These are phyloP conservation scores for Melanotaenia pygmaea DNA, from an alignment of 2,797 vertebrate species.

Conservation along the genomic window DNA sequence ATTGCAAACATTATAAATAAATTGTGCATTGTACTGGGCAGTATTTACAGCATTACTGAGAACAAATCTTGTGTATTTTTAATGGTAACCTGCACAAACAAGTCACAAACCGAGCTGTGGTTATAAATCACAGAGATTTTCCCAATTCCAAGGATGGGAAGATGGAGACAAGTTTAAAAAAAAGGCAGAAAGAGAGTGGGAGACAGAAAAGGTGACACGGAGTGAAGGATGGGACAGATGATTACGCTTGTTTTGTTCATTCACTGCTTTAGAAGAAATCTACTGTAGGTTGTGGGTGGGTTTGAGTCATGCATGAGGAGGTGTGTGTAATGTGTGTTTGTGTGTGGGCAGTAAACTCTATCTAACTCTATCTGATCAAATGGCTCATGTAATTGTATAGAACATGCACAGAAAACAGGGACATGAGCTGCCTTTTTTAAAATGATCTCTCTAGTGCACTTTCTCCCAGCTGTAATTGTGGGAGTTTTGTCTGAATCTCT, in stretches of 20 bases:
- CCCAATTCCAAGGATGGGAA: not conserved
- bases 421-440: slow-evolving; percentile 8
- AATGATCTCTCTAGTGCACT: slow-evolving; percentile 2
- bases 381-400: slow-evolving; percentile 17
- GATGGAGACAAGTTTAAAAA: not conserved
- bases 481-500: not conserved
- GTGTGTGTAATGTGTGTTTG: slow-evolving; percentile 34
- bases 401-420: slow-evolving; percentile 20
- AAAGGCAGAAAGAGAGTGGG: slow-evolving; percentile 29
- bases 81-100: no score
- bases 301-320: slow-evolving; percentile 66
- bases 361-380: slow-evolving; percentile 44
- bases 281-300: slow-evolving; percentile 57
- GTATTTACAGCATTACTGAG: no score
- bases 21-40: no score
- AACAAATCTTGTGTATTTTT: no score
- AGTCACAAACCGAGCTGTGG: slow-evolving; percentile 17
- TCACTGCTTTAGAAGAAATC: slow-evolving; percentile 38
- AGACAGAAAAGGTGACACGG: slow-evolving; percentile 6
- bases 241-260: slow-evolving; percentile 34
- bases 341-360: slow-evolving; percentile 44
- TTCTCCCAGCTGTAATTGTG: not conserved
- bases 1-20: no score
- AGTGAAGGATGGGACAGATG: slow-evolving; percentile 1
- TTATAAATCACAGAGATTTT: slow-evolving; percentile 31